These are phyloP conservation scores for Diorhabda elongata DNA, from an alignment of 1,140 invertebrate genomes.

Conservation along the genomic window DNA sequence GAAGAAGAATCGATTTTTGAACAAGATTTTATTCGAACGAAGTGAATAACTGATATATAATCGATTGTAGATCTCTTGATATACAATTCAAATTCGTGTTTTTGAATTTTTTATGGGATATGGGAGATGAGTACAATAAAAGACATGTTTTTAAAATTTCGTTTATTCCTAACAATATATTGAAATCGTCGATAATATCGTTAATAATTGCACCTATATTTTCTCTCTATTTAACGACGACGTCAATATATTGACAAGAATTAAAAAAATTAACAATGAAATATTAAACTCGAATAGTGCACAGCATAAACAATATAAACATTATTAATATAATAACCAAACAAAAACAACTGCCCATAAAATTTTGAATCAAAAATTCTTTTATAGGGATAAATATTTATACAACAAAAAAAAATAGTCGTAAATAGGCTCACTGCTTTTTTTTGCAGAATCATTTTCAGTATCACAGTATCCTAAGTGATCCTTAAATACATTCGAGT, in stretches of 20 bases:
- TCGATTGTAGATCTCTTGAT: too few species aligned
- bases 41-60: too few species aligned
- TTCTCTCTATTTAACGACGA: background rate
- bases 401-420: slow-evolving; percentile 19
- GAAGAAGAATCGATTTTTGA: too few species aligned
- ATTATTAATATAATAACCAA: slow-evolving; percentile 4
- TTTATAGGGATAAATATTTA: too few species aligned
- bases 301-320: slow-evolving; percentile 7
- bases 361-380: slow-evolving; percentile 1
- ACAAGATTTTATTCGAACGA: too few species aligned
- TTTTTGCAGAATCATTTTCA: slow-evolving; percentile 24
- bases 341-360: slow-evolving; percentile 11
- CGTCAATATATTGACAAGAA: background rate
- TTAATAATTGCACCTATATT: background rate
- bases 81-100: too few species aligned
- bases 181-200: too few species aligned
- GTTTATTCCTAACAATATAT: too few species aligned
- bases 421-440: slow-evolving; percentile 17
- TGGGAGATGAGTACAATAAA: too few species aligned
- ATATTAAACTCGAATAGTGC: slow-evolving; percentile 2
- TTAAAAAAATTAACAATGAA: background rate
- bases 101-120: too few species aligned
- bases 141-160: too few species aligned
- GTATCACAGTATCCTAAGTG: slow-evolving; percentile 34
- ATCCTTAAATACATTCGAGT: too few species aligned